Evolutionary conservation across 2,113 vertebrate species (phyloP).

Genomic region (Junco hyemalis): DNA sequence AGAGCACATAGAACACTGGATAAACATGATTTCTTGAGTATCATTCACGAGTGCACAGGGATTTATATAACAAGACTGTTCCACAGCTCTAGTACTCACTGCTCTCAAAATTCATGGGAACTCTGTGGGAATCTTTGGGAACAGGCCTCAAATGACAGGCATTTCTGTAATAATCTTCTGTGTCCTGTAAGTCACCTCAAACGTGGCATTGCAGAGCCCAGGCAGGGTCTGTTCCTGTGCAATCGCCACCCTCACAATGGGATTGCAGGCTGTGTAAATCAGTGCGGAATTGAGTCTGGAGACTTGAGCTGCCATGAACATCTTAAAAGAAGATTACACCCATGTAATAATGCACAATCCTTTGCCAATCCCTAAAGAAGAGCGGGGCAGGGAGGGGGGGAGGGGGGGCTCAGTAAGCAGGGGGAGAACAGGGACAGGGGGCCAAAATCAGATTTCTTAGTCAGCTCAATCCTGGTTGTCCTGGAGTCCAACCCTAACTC

Average conservation of each 20-base stretch:
- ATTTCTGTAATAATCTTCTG: neutral
- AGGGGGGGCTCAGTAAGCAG: no score
- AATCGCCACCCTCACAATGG: neutral
- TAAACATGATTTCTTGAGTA: neutral
- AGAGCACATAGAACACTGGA: neutral
- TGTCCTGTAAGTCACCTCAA: neutral
- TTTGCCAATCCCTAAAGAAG: constrained; percentile 55
- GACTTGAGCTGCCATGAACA: constrained; percentile 57
- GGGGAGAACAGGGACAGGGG: neutral
- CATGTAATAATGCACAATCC: constrained; percentile 66
- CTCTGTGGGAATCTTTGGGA: neutral
- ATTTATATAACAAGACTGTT: neutral
- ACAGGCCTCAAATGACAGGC: neutral
- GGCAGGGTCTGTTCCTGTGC: neutral
- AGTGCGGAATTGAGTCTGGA: constrained; percentile 26
- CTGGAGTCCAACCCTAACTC: neutral
- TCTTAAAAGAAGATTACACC: constrained; percentile 66
- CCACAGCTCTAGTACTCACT: neutral
- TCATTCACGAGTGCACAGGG: neutral
- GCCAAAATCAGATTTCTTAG: constrained; percentile 7
- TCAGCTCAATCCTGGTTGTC: constrained; percentile 12
- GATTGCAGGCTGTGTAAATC: constrained; percentile 45
- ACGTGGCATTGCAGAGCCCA: neutral
- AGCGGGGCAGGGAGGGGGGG: accelerated
- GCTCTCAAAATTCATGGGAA: neutral